Evolutionary conservation across 2,888 invertebrate species (phyloP).

Genomic region (Patella pellucida): DNA sequence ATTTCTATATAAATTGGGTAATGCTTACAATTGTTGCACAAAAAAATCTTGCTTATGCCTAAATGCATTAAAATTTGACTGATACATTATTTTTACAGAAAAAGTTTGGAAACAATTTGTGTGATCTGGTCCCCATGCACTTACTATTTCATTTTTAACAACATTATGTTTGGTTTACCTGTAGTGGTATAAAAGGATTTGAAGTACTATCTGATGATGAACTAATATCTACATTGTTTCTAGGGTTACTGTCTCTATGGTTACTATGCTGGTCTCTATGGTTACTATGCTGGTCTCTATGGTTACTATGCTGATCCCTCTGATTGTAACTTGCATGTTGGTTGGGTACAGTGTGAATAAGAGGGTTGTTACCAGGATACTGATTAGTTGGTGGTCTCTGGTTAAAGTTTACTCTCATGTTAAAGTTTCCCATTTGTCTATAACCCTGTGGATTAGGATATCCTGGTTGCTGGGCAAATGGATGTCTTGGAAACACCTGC

Average conservation of each 20-base stretch:
- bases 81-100: too few species aligned
- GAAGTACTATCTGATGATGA: conserved; percentile 13
- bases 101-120: too few species aligned
- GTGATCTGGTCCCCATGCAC: too few species aligned
- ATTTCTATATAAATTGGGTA: too few species aligned
- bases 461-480: not conserved
- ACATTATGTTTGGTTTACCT: conserved; percentile 38
- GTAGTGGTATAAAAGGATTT: conserved; percentile 55
- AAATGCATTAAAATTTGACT: too few species aligned
- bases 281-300: too few species aligned
- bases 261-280: too few species aligned
- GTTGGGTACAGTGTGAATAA: not conserved
- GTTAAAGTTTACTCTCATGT: not conserved
- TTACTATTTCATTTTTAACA: too few species aligned
- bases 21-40: too few species aligned
- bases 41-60: too few species aligned
- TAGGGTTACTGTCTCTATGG: not conserved
- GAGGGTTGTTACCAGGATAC: not conserved
- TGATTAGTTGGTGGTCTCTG: not conserved
- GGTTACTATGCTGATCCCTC: not conserved
- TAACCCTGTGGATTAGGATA: not conserved
- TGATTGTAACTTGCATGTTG: not conserved
- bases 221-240: not conserved
- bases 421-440: not conserved
- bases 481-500: too few species aligned